Evolutionary conservation across 2,797 vertebrate species (phyloP).

Genomic region (Clarias laeviceps): DNA sequence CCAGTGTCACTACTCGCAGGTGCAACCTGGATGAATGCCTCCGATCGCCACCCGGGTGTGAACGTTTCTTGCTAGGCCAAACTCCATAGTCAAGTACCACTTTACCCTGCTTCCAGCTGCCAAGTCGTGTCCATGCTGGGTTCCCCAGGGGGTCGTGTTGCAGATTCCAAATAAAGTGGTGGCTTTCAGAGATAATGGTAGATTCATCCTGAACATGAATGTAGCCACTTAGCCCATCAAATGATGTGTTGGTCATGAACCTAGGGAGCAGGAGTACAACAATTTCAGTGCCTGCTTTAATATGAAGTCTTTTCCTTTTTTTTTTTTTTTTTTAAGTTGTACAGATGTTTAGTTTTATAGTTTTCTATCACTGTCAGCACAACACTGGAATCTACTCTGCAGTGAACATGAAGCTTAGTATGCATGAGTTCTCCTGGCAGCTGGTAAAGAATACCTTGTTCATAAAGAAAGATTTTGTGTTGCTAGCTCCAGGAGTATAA

Average conservation of each 20-base stretch:
- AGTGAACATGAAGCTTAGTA: constrained; percentile 6
- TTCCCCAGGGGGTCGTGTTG: constrained; percentile 94
- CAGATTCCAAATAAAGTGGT: constrained; percentile 97
- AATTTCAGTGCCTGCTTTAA: not conserved
- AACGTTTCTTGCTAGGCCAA: constrained; percentile 85
- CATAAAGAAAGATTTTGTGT: not conserved
- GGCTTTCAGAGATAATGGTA: constrained; percentile 86
- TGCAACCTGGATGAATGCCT: constrained; percentile 83
- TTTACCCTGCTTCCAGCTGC: constrained; percentile 87
- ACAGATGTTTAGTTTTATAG: not conserved
- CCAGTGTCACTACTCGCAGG: constrained; percentile 90
- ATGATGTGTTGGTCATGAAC: constrained; percentile 92
- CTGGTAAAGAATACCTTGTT: constrained; percentile 4
- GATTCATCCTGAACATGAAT: constrained; percentile 82
- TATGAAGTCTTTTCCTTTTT: not conserved
- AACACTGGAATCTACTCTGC: not conserved
- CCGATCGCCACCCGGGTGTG: constrained; percentile 71
- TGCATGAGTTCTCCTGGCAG: constrained; percentile 24
- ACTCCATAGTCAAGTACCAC: constrained; percentile 90
- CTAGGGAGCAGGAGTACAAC: constrained; percentile 66
- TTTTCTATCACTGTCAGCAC: not conserved
- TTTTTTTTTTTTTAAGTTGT: not conserved
- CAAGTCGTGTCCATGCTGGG: constrained; percentile 93
- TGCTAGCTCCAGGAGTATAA: constrained; percentile 30
- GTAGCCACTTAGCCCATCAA: constrained; percentile 90